phyloP scores from a whole-genome alignment of 2,888 invertebrate species.

The Sarcophaga caerulescens region DNA sequence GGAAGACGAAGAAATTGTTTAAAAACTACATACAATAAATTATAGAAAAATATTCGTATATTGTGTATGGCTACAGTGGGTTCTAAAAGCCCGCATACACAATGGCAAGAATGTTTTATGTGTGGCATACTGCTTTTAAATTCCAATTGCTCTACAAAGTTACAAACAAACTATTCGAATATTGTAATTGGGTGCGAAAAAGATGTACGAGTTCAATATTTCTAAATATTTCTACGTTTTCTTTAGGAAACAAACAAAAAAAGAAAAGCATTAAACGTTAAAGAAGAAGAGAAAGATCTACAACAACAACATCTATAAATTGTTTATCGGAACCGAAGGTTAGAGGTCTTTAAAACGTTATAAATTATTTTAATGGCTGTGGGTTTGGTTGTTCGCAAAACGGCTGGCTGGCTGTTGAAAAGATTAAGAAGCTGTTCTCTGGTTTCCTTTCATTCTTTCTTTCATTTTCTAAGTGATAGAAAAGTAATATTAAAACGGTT shows the following conservation, averaged over 20 bases:
- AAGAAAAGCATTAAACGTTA: not conserved
- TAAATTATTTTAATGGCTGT: constrained; percentile 43
- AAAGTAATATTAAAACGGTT: too few species aligned
- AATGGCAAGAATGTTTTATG: too few species aligned
- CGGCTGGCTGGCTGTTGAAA: not conserved
- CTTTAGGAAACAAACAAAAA: not conserved
- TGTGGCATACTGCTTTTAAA: not conserved
- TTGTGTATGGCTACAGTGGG: not conserved
- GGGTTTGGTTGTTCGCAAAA: not conserved
- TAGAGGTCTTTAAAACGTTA: constrained; percentile 47
- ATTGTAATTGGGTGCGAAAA: constrained; percentile 60
- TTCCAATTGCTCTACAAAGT: constrained; percentile 46
- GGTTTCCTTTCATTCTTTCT: too few species aligned
- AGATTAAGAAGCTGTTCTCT: not conserved
- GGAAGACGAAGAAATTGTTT: not conserved
- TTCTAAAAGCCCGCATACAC: not conserved
- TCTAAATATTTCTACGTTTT: not conserved
- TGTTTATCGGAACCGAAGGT: constrained; percentile 47
- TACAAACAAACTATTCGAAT: not conserved
- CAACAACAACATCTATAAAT: constrained; percentile 35
- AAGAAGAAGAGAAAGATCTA: constrained; percentile 1
- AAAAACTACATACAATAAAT: constrained; percentile 31
- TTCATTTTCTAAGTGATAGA: too few species aligned
- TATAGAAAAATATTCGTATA: not conserved
- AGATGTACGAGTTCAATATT: constrained; percentile 32